phyloP scores from a whole-genome alignment of 2,113 vertebrate genomes.

The Phylloscopus trochiloides region DNA sequence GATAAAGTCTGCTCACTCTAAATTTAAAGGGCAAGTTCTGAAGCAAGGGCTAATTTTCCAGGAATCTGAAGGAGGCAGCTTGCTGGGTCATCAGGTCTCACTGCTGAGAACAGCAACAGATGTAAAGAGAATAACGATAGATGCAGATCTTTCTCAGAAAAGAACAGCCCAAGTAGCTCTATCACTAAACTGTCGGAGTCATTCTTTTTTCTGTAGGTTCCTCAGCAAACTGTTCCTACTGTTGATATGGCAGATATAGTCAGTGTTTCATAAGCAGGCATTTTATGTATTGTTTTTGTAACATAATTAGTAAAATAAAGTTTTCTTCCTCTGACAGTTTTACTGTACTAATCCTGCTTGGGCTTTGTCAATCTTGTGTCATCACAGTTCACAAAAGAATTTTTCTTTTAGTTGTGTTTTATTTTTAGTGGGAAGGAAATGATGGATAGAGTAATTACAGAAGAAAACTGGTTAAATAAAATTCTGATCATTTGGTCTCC shows the following conservation, averaged over 20 bases:
- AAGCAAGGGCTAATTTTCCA: neutral
- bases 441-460: neutral
- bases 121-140: neutral
- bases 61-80: neutral
- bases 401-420: neutral
- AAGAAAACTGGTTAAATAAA: neutral
- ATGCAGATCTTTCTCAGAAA: neutral
- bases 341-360: neutral
- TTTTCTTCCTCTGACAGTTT: neutral
- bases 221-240: neutral
- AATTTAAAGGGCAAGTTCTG: constrained; percentile 6
- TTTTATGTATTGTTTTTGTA: neutral
- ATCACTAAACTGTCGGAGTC: neutral
- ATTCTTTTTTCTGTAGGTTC: neutral
- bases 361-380: neutral
- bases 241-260: neutral
- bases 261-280: neutral
- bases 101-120: neutral
- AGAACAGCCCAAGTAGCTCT: neutral
- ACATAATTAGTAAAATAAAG: neutral
- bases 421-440: neutral
- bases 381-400: neutral
- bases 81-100: neutral
- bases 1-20: neutral
- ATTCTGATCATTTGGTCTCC: neutral